phyloP scores from a whole-genome alignment of 2,797 vertebrate genomes.

The Falco naumanni region DNA sequence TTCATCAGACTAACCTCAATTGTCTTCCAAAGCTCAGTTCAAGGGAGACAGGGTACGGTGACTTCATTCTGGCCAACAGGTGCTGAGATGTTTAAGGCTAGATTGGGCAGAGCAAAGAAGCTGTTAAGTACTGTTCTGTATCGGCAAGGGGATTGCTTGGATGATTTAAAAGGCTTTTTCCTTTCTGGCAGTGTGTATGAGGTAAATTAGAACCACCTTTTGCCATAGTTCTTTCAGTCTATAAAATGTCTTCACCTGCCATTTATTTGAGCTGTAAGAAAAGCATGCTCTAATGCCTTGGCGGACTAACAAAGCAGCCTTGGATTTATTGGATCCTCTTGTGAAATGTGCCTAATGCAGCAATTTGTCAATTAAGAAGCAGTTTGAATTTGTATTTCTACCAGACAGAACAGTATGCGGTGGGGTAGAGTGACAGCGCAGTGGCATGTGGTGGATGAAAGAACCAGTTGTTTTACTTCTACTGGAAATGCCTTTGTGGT shows the following conservation, averaged over 20 bases:
- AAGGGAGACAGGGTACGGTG: not conserved
- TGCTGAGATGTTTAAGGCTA: constrained; percentile 25
- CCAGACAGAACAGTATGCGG: not conserved
- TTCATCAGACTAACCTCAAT: not conserved
- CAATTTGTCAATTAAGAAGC: constrained; percentile 47
- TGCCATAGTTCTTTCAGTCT: constrained; percentile 39
- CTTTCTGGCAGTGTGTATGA: constrained; percentile 17
- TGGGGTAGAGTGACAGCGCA: not conserved
- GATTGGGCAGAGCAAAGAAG: not conserved
- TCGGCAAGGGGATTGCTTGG: constrained; percentile 39
- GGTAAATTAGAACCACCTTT: constrained; percentile 44
- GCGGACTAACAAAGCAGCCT: constrained; percentile 35
- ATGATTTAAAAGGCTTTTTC: constrained; percentile 57
- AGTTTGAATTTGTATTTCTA: constrained; percentile 27
- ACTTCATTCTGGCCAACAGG: constrained; percentile 18
- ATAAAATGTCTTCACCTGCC: constrained; percentile 55
- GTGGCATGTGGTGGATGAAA: not conserved
- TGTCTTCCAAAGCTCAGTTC: not conserved
- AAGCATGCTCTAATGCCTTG: constrained; percentile 39
- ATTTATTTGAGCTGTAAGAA: constrained; percentile 41
- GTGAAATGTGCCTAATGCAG: constrained; percentile 50
- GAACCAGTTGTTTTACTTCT: not conserved
- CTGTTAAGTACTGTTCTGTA: constrained; percentile 15
- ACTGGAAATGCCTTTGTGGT: not conserved
- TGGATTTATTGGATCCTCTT: constrained; percentile 44